Evolutionary conservation across 2,113 vertebrate species (phyloP).

Genomic region (Chlorodrepanis virens): DNA sequence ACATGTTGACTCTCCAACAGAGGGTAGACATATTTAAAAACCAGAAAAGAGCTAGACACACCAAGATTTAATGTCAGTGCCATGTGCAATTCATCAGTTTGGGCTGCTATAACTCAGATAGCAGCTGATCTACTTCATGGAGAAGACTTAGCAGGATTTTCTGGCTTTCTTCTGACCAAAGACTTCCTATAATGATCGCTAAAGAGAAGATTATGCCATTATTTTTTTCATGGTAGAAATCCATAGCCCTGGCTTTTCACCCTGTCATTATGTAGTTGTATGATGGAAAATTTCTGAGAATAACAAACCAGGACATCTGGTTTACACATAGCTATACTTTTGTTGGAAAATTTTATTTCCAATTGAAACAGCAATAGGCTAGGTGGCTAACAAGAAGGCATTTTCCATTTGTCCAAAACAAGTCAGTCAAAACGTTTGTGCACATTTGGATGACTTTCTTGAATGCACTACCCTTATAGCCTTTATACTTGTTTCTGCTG

Average conservation of each 20-base stretch:
- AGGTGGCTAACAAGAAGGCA: not conserved
- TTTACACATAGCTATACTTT: not conserved
- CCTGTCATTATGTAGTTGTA: not conserved
- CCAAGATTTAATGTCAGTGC: conserved; percentile 50
- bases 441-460: not conserved
- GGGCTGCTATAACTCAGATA: conserved; percentile 25
- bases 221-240: not conserved
- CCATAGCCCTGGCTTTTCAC: not conserved
- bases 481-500: not conserved
- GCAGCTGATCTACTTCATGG: conserved; percentile 42
- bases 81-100: conserved; percentile 56
- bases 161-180: not conserved
- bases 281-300: not conserved
- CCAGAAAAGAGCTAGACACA: conserved; percentile 26
- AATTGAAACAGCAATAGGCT: not conserved
- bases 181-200: not conserved
- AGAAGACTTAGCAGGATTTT: conserved; percentile 19
- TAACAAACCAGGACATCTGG: not conserved
- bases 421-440: not conserved
- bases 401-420: not conserved
- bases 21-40: conserved; percentile 71
- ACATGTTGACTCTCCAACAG: conserved; percentile 72
- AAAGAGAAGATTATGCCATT: not conserved
- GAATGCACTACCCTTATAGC: not conserved
- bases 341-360: not conserved